Percentiles rank a stretch among this genome's conserved stretches.
These are phyloP conservation scores for Hozukius guyotensis DNA, from an alignment of 2,797 vertebrate species.

Conservation along the genomic window DNA sequence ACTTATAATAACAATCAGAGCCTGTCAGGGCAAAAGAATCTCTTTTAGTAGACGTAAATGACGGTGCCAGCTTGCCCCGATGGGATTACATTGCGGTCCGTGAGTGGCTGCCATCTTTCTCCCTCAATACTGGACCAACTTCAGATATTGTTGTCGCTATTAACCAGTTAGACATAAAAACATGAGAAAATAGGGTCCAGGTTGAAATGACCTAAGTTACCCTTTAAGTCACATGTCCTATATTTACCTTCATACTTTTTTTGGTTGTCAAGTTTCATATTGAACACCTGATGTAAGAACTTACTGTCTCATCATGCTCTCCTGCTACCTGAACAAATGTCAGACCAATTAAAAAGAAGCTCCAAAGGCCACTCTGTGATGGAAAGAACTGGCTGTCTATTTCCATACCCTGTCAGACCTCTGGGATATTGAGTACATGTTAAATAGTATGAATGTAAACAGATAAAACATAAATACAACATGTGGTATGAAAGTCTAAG, in stretches of 20 bases:
- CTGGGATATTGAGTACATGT: neutral
- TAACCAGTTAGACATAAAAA: too few relatives aligned
- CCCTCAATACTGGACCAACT: neutral
- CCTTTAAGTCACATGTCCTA: neutral
- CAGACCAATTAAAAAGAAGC: constrained; percentile 29
- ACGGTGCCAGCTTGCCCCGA: too few relatives aligned
- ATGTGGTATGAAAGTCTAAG: neutral
- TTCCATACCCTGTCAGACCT: neutral
- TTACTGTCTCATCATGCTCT: neutral
- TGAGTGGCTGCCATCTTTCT: neutral
- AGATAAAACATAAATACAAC: neutral
- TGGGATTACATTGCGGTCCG: neutral
- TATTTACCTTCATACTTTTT: neutral
- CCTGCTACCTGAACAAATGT: constrained; percentile 14
- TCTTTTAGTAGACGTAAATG: neutral
- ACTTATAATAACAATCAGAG: neutral
- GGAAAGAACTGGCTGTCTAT: neutral
- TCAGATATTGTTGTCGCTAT: too few relatives aligned
- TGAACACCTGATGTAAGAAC: constrained; percentile 3
- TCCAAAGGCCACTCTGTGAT: neutral
- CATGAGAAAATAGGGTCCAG: too few relatives aligned
- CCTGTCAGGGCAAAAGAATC: neutral
- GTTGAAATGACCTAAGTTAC: neutral
- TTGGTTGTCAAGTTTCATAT: neutral
- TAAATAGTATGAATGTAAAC: neutral